Conservation (phyloP, 2,113 vertebrate species). For the Syngnathus typhle region DNA sequence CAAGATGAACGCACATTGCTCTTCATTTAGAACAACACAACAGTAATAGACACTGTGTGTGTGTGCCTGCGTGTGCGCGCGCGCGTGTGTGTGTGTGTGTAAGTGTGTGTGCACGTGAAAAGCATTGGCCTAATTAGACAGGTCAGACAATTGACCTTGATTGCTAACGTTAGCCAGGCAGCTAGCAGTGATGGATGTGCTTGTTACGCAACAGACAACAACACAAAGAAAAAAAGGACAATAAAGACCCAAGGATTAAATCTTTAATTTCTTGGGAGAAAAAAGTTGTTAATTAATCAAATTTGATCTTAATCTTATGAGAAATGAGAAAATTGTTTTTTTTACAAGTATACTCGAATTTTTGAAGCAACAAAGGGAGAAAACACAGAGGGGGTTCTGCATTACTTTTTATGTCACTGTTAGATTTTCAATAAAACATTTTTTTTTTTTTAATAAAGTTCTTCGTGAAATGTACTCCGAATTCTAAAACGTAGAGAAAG, state of each 20-base stretch:
- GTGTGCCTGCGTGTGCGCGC: too few relatives aligned
- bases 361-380: too few relatives aligned
- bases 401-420: too few relatives aligned
- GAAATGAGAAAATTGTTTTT: too few relatives aligned
- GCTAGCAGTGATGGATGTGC: constrained; percentile 56
- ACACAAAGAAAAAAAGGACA: constrained; percentile 7
- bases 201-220: constrained; percentile 37
- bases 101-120: background rate
- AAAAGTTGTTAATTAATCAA: too few relatives aligned
- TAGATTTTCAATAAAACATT: too few relatives aligned
- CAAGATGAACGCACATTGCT: constrained; percentile 79
- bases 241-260: too few relatives aligned
- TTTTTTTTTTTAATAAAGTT: too few relatives aligned
- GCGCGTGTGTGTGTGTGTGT: background rate
- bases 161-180: constrained; percentile 39
- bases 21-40: constrained; percentile 80
- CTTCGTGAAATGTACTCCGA: background rate
- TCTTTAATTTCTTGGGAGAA: too few relatives aligned
- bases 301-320: too few relatives aligned
- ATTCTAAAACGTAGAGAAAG: background rate
- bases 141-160: constrained; percentile 60
- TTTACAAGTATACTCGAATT: too few relatives aligned
- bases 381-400: too few relatives aligned
- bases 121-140: constrained; percentile 39
- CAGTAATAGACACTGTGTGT: constrained; percentile 68